Evolutionary conservation across 2,113 vertebrate species (phyloP), one percentile per base, ranked within the genome.

Genomic region (Engystomops pustulosus): DNA sequence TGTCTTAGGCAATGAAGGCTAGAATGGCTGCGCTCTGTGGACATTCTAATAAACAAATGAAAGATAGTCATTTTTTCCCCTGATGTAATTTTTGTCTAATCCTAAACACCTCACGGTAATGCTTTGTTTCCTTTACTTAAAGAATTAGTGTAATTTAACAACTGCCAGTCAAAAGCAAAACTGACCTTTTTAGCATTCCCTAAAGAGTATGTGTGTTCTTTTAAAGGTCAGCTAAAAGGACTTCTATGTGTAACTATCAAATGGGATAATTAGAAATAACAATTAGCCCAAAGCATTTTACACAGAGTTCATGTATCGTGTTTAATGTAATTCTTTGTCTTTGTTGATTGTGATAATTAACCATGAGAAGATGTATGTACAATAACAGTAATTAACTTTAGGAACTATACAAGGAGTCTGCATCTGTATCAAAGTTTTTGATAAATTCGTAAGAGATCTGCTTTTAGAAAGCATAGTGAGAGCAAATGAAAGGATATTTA

Each of bases 151-250:
- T 34, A 79, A 51, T 36, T 17, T 60, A 79, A 30, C 47, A 32
- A 79, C 53, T 62, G 55, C 36, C 49, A 23, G 55, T 60, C 32
- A 15, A 60, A 44, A 45, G 36, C 34, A 60, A 32, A 36, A 62
- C 20, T 45, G 55, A 79, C 55, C 76, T 79, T 79, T 65, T 62
- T 44, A 41, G 23, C 34, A 45, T 60, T 79, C 76, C 55, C 55
- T 58, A 44, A 79, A 62, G 76, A 51, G 53, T 44, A 17, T 44
- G 36, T 25, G 34, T 23, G 34, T 79, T 79, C 53, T 62, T 79
- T 62, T 30, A 62, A 60, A 79, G 55, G 78, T 67, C 60, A 68
- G 18, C 27, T 78, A 67, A 68, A 80, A 18, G 23, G 55, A 79
- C 76, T 44, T 78, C 51, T 55, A 41, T 62, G 55, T 79, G 38